Percentiles rank a stretch among this genome's conserved stretches.
Conservation (phyloP, 2,888 invertebrate species). For the Erebia aethiops region DNA sequence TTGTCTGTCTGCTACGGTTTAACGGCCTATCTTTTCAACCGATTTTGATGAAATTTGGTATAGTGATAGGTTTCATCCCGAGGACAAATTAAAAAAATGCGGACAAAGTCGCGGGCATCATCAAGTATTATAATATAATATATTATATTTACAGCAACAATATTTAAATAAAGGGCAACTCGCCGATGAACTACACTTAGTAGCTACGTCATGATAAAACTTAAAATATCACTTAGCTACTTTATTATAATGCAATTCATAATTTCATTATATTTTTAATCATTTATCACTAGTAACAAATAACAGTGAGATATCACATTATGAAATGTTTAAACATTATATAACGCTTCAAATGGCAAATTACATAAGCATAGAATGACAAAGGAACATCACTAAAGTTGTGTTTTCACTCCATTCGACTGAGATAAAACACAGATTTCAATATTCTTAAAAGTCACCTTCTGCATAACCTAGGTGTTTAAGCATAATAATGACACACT, state of each 20-base stretch:
- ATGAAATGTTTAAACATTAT: conserved; percentile 72
- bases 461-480: too few relatives aligned
- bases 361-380: conserved; percentile 45
- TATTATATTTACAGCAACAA: conserved; percentile 66
- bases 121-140: too few relatives aligned
- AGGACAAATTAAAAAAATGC: too few relatives aligned
- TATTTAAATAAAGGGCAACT: conserved; percentile 42
- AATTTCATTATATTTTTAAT: conserved; percentile 55
- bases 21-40: too few relatives aligned
- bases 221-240: conserved; percentile 59
- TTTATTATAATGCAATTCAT: conserved; percentile 60
- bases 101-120: too few relatives aligned
- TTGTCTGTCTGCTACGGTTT: too few relatives aligned
- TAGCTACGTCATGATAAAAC: conserved; percentile 72
- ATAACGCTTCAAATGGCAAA: conserved; percentile 72
- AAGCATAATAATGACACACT: too few relatives aligned
- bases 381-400: conserved; percentile 53
- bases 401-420: conserved; percentile 1
- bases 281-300: conserved; percentile 75
- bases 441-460: neutral
- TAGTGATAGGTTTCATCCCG: too few relatives aligned
- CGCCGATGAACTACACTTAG: conserved; percentile 48
- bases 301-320: conserved; percentile 82
- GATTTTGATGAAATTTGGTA: too few relatives aligned
- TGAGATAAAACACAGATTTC: conserved; percentile 21